phyloP scores from a whole-genome alignment of 2,797 vertebrate genomes.

The Oreortyx pictus region DNA sequence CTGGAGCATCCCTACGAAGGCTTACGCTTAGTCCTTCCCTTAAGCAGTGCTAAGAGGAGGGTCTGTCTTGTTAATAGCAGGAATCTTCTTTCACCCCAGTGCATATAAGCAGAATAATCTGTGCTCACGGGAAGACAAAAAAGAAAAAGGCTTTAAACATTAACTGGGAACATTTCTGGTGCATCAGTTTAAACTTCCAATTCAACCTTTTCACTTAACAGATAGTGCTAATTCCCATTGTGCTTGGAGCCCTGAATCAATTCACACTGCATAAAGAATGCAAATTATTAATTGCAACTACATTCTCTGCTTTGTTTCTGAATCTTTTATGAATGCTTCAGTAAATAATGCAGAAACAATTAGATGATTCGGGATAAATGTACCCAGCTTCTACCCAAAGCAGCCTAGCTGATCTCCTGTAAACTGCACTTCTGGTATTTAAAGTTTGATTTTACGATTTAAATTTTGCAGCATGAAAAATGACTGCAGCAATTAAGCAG shows the following conservation, averaged over 20 bases:
- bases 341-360: constrained; percentile 21
- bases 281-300: constrained; percentile 18
- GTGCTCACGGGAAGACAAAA: not conserved
- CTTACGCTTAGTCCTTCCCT: not conserved
- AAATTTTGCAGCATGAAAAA: not conserved
- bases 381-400: not conserved
- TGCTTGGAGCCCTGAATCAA: constrained; percentile 41
- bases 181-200: constrained; percentile 18
- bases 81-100: not conserved
- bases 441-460: not conserved
- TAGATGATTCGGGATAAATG: not conserved
- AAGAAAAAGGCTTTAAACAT: not conserved
- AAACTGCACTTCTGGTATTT: not conserved
- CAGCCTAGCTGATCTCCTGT: not conserved
- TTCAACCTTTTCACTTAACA: not conserved
- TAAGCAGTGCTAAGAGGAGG: not conserved
- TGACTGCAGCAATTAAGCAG: not conserved
- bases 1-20: not conserved
- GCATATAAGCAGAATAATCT: not conserved
- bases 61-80: not conserved
- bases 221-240: constrained; percentile 5
- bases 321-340: constrained; percentile 19
- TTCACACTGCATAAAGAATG: constrained; percentile 29
- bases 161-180: not conserved
- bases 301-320: not conserved